These are phyloP conservation scores for Tragelaphus scriptus DNA, from an alignment of 2,113 vertebrate species.

Conservation along the genomic window DNA sequence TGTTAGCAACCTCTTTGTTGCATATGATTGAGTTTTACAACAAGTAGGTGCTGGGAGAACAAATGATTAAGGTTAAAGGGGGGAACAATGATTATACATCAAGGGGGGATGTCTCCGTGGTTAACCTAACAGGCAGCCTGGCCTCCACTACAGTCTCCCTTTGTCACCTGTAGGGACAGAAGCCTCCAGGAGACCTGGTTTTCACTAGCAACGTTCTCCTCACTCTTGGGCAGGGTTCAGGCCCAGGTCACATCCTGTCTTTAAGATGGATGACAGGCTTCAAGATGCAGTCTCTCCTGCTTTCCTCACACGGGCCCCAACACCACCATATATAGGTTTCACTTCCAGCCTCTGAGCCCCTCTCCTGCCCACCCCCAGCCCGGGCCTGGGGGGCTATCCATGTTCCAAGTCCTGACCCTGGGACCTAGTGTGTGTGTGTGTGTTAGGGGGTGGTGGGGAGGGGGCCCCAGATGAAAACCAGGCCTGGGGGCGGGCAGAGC, in stretches of 20 bases:
- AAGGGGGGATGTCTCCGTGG: background rate
- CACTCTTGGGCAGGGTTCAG: background rate
- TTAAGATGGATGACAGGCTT: background rate
- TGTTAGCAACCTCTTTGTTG: background rate
- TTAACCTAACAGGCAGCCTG: background rate
- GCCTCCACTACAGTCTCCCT: rapidly evolving
- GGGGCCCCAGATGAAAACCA: background rate
- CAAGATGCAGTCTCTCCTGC: background rate
- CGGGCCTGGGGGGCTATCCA: background rate
- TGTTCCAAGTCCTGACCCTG: background rate
- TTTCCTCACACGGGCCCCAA: background rate
- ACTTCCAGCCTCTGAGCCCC: background rate
- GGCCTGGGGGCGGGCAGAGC: background rate
- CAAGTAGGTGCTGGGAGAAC: background rate
- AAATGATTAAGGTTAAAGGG: background rate
- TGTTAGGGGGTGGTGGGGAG: rapidly evolving
- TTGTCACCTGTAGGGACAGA: background rate
- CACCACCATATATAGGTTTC: background rate
- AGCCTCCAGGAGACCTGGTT: background rate
- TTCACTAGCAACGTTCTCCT: background rate
- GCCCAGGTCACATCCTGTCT: background rate
- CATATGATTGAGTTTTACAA: background rate
- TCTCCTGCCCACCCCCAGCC: background rate
- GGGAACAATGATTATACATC: background rate
- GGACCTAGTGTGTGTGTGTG: background rate